Conservation (phyloP, 1,140 invertebrate genomes). For the Chironomus tepperi region DNA sequence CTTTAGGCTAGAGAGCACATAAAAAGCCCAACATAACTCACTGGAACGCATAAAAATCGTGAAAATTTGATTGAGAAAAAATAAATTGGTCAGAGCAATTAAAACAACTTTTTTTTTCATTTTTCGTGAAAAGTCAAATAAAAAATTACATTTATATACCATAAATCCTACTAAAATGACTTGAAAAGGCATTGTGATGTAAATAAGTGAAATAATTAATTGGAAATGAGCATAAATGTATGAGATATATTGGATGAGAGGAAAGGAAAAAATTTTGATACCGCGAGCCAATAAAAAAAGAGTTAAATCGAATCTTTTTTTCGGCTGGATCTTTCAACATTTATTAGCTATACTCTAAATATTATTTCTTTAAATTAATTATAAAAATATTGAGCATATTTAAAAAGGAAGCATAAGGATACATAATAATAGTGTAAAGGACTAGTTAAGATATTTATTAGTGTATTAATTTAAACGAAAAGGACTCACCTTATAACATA, state of each 20-base stretch:
- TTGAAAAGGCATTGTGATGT: not conserved
- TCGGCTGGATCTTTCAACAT: not conserved
- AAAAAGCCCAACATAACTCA: not conserved
- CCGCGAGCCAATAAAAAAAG: slow-evolving; percentile 3
- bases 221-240: not conserved
- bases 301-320: not conserved
- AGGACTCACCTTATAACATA: not conserved
- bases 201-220: not conserved
- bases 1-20: not conserved
- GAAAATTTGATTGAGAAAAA: slow-evolving; percentile 13
- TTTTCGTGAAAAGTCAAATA: slow-evolving; percentile 10
- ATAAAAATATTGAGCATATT: too few relatives aligned
- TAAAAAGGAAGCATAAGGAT: too few relatives aligned
- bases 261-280: not conserved
- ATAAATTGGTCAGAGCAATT: slow-evolving; percentile 13
- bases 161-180: not conserved
- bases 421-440: too few relatives aligned
- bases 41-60: not conserved
- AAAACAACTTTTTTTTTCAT: not conserved
- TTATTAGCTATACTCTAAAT: too few relatives aligned
- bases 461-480: not conserved
- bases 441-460: not conserved
- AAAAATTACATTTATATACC: not conserved
- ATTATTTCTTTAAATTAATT: too few relatives aligned
- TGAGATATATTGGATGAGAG: not conserved